A percentile compares a stretch with the other conserved stretches of the same genome.
These are phyloP conservation scores for Tinea semifulvella DNA, from an alignment of 2,888 invertebrate genomes.

Conservation along the genomic window DNA sequence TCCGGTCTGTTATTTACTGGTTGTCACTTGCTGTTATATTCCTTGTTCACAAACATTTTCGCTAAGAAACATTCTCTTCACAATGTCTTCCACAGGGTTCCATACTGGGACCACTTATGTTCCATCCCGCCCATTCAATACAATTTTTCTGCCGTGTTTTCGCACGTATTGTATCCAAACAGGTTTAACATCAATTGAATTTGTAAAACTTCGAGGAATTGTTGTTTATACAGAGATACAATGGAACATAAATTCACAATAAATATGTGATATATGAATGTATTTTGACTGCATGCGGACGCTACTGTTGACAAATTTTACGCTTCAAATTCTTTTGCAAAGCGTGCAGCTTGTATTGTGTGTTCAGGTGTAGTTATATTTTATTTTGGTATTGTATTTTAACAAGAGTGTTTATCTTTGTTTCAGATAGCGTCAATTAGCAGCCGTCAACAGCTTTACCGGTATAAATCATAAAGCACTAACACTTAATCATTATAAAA, in stretches of 20 bases:
- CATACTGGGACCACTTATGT: slow-evolving; percentile 7
- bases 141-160: background rate
- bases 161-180: slow-evolving; percentile 8
- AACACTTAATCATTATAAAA: slow-evolving; percentile 27
- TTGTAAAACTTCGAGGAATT: slow-evolving; percentile 4
- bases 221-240: slow-evolving; percentile 1
- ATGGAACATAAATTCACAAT: slow-evolving; percentile 9
- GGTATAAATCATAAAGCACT: slow-evolving; percentile 7
- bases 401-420: slow-evolving; percentile 17
- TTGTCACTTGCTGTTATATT: slow-evolving; percentile 8
- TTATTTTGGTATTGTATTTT: slow-evolving; percentile 3
- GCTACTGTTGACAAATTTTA: slow-evolving; percentile 9
- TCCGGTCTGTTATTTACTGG: slow-evolving; percentile 7
- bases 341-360: background rate
- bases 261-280: slow-evolving; percentile 8
- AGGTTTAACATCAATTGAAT: slow-evolving; percentile 6
- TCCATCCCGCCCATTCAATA: background rate
- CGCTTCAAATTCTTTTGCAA: background rate
- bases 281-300: slow-evolving; percentile 3
- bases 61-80: background rate
- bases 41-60: slow-evolving; percentile 6
- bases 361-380: background rate
- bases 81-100: slow-evolving; percentile 5
- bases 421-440: slow-evolving; percentile 20
- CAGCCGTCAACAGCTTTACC: slow-evolving; percentile 1